Conservation (phyloP, 2,113 vertebrate species). For the Sylvia atricapilla region DNA sequence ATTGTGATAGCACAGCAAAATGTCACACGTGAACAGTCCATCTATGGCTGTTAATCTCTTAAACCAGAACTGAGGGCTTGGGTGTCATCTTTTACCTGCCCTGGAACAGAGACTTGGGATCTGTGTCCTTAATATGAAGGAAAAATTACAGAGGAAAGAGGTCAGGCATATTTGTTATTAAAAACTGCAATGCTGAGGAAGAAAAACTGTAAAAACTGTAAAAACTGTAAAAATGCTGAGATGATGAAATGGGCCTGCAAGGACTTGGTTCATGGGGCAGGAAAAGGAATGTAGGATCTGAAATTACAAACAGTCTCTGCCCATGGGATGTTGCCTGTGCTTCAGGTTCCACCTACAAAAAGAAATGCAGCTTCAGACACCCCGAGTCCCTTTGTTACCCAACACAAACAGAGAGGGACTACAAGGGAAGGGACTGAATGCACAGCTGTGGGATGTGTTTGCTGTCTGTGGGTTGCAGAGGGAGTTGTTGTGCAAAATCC, state of each 20-base stretch:
- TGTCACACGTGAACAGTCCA: accelerated
- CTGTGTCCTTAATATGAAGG: neutral
- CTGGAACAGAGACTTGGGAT: neutral
- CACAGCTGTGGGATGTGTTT: neutral
- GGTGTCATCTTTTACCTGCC: neutral
- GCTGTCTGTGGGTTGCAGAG: neutral
- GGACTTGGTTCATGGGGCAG: neutral
- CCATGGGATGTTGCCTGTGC: neutral
- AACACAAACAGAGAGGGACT: neutral
- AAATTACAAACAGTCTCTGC: neutral
- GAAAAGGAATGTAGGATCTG: neutral
- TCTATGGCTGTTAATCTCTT: neutral
- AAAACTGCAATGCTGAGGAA: neutral
- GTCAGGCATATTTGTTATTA: neutral
- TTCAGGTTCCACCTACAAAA: slow-evolving; percentile 6
- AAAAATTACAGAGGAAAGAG: neutral
- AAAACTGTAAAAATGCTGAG: too few relatives aligned
- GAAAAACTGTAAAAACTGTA: too few relatives aligned
- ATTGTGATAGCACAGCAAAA: neutral
- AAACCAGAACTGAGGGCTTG: neutral
- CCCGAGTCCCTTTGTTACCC: neutral
- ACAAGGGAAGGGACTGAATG: neutral
- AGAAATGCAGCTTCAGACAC: neutral
- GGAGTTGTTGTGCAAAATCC: neutral
- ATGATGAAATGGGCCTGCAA: neutral